These are phyloP conservation scores for Contarinia nasturtii DNA, from an alignment of 1,140 invertebrate genomes.

Conservation along the genomic window DNA sequence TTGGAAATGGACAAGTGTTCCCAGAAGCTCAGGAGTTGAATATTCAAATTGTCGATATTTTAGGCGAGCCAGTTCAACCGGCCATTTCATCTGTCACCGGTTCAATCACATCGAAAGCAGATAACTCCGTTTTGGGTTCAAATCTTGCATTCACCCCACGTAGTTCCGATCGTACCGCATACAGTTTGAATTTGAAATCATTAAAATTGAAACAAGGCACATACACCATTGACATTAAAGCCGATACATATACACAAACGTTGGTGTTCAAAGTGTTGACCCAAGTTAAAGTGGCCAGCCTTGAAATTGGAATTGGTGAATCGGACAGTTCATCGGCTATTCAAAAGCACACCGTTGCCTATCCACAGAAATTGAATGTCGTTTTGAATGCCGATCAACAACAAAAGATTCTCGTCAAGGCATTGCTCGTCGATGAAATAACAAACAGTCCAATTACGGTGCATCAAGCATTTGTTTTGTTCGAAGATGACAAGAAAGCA, in stretches of 20 bases:
- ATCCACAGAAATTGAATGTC: slow-evolving; percentile 47
- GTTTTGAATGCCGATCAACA: slow-evolving; percentile 66
- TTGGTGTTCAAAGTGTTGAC: slow-evolving; percentile 54
- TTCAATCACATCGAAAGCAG: slow-evolving; percentile 15
- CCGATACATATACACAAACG: slow-evolving; percentile 41
- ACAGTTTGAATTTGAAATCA: slow-evolving; percentile 59
- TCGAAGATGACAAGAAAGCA: slow-evolving; percentile 40
- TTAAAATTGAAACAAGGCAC: slow-evolving; percentile 62
- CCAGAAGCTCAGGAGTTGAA: slow-evolving; percentile 47
- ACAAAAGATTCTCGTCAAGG: slow-evolving; percentile 74
- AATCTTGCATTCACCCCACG: slow-evolving; percentile 15
- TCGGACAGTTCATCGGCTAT: slow-evolving; percentile 68
- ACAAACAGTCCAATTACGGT: slow-evolving; percentile 47
- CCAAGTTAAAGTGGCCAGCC: slow-evolving; percentile 48
- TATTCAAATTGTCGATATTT: slow-evolving; percentile 62
- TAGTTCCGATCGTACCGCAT: slow-evolving; percentile 41
- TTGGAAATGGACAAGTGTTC: slow-evolving; percentile 51
- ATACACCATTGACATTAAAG: slow-evolving; percentile 61
- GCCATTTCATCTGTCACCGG: slow-evolving; percentile 10
- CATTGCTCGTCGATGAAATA: slow-evolving; percentile 56
- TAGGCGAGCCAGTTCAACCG: slow-evolving; percentile 49
- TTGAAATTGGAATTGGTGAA: slow-evolving; percentile 80
- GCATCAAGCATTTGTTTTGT: slow-evolving; percentile 83
- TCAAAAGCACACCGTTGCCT: slow-evolving; percentile 51
- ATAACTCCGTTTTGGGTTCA: slow-evolving; percentile 14